phyloP scores from a whole-genome alignment of 64 coral and sea anemone genomes.

The Acropora tenuis region DNA sequence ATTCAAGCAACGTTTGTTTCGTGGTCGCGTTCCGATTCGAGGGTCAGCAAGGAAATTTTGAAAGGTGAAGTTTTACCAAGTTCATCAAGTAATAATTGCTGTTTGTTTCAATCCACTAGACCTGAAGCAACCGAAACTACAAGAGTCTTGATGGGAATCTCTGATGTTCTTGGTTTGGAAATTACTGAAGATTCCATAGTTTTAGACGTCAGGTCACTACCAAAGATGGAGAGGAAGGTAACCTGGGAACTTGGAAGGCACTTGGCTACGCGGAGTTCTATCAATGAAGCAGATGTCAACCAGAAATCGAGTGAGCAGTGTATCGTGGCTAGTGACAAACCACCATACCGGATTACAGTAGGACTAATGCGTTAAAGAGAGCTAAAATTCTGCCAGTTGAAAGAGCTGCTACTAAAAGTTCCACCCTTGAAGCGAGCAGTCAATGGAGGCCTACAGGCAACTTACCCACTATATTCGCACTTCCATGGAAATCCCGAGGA shows the following conservation, averaged over 20 bases:
- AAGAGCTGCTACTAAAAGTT: neutral
- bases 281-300: neutral
- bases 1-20: constrained; percentile 31
- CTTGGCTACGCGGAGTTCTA: neutral
- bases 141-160: constrained; percentile 24
- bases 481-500: constrained; percentile 7
- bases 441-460: constrained; percentile 17
- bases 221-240: constrained; percentile 37
- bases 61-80: constrained; percentile 33
- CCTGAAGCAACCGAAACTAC: neutral
- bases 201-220: constrained; percentile 17
- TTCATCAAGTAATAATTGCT: neutral
- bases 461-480: neutral
- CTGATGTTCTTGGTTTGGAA: constrained; percentile 21
- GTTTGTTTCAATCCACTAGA: constrained; percentile 14
- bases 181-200: constrained; percentile 28
- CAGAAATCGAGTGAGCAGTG: neutral
- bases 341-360: neutral
- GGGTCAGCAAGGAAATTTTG: constrained; percentile 31
- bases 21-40: constrained; percentile 14
- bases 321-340: constrained; percentile 17
- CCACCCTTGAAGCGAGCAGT: neutral
- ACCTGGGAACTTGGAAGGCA: neutral
- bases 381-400: constrained; percentile 19
- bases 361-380: constrained; percentile 7